phyloP scores from a whole-genome alignment of 2,113 vertebrate genomes.

The Gallinago jamesoni region DNA sequence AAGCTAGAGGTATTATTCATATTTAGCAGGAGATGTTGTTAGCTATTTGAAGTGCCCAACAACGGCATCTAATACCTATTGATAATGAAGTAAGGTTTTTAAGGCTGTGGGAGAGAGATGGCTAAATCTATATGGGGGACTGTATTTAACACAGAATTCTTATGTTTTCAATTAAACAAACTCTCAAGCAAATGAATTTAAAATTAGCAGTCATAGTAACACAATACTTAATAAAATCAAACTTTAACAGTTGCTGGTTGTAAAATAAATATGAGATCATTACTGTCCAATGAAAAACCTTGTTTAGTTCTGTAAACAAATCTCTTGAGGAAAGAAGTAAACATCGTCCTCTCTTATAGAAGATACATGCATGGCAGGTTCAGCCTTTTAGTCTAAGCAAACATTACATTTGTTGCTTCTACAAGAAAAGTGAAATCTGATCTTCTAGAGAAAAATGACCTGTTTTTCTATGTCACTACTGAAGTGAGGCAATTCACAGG shows the following conservation, averaged over 20 bases:
- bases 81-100: background rate
- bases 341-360: accelerated
- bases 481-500: background rate
- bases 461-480: background rate
- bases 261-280: background rate
- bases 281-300: background rate
- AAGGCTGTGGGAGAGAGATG: background rate
- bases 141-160: background rate
- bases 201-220: background rate
- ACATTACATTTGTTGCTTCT: background rate
- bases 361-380: background rate
- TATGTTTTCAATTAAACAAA: background rate
- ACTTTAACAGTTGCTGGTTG: background rate
- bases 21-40: background rate
- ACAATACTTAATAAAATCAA: background rate
- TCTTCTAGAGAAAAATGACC: background rate
- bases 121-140: accelerated
- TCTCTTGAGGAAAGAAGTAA: background rate
- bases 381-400: background rate
- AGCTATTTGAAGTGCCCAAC: accelerated
- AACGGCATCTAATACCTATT: background rate
- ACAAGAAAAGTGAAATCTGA: background rate
- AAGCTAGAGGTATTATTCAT: background rate
- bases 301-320: background rate
- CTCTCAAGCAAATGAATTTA: background rate